Evolutionary conservation across 1,140 invertebrate species (phyloP), one percentile per base, ranked within the genome.

Genomic region (Metopolophium dirhodum): DNA sequence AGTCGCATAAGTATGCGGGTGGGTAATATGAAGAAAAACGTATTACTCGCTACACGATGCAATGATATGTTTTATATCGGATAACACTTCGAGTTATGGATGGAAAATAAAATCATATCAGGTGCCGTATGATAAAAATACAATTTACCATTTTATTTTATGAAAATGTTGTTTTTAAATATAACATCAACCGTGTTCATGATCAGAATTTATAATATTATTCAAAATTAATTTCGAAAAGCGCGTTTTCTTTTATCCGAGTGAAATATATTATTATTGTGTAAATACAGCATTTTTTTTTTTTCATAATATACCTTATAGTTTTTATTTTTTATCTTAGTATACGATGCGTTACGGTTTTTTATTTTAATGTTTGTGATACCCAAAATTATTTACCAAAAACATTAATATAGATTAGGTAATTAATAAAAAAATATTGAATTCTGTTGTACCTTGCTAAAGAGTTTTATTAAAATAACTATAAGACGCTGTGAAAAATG

Each of bases 131-230:
- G 61, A 6, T n/a, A 14, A 6, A n/a, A 68, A n/a, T 68, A 68
- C 30, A 68, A 68, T n/a, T 68, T n/a, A n/a, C 61, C 61, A n/a
- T 68, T 68, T 68, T 68, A 68, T 68, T n/a, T 37, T 83, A 83
- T 37, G 9, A 41, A 83, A 83, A 83, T 83, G 8, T 83, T 37
- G 7, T 83, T 83, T 83, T 37, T 41, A 20, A 41, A 83, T 41
- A 9, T 83, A 83, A 83, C 8, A 7, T 83, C 20, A 83, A 37
- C 18, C 35, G 8, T 41, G 20, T 37, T 83, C 22, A 22, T 83
- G 82, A 83, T 83, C 20, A 37, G 35, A 83, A 83, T 83, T 83
- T 41, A 83, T 86, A n/a, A n/a, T 77, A 77, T n/a, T 77, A 77
- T 77, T n/a, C 30, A n/a, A 77, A 77, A 77, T 77, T 77, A 77